Evolutionary conservation across 2,113 vertebrate genomes (phyloP), one percentile per base, ranked within the genome.

Genomic region (Danio rerio): DNA sequence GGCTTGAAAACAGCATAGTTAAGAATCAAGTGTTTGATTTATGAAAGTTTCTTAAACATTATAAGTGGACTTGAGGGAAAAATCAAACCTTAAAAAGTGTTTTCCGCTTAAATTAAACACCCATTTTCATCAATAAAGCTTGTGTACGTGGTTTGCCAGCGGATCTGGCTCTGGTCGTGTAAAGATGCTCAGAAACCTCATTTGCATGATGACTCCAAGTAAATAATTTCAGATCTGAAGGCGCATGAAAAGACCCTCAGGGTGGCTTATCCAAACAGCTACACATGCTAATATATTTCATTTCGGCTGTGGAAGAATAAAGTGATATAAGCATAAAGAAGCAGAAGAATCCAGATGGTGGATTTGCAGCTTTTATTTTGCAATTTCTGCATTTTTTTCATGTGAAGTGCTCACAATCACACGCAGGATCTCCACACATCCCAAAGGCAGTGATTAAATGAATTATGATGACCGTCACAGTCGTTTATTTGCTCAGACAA

Each of bases 401-500:
- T 86, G 70, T 7, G 76, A 86, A 74, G 73, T 72, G 52, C 70
- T 56, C 7, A 13, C 66, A 52, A 75, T 68, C 59, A 15, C 43
- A 16, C 2, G 7, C n/a, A 9, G 59, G 56, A 71, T 5, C 43
- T 76, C 7, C 52, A 65, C 43, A 70, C 31, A 31, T 31, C 31
- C 31, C 31, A 31, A 31, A 31, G 31, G 31, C 31, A 31, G 31
- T 1, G 31, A 31, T 2, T 31, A 31, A 31, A 81, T 82, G 80
- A 82, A 86, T 86, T 84, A 76, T 72, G 78, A 59, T 5, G 78
- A 85, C 61, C 50, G 80, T 77, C 82, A 81, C 47, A 83, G 82
- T 72, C 58, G 58, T 88, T 87, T 74, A 80, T 56, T 84, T 61
- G 15, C 52, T 52, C 58, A 66, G 65, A 11, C 73, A 65, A 65